Conservation (phyloP, 1,140 invertebrate genomes). For the Drosophila hydei region DNA sequence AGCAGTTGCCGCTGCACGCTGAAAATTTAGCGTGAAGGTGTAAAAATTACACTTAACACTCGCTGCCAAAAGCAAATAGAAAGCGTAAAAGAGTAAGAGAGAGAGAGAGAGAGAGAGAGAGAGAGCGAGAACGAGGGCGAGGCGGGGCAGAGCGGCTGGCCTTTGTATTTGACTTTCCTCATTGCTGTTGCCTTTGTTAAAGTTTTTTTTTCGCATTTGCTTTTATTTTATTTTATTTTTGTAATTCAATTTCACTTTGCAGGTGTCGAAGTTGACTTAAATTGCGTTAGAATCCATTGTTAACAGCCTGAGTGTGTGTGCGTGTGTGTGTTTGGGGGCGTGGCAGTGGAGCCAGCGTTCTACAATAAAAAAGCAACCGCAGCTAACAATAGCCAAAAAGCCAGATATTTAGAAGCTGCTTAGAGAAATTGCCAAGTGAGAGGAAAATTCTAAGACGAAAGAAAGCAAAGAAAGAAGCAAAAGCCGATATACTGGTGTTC, state of each 20-base stretch:
- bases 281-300: constrained; percentile 11
- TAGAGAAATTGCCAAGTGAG: neutral
- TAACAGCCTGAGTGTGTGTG: neutral
- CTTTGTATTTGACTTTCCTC: constrained; percentile 20
- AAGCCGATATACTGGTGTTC: neutral
- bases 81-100: constrained; percentile 3
- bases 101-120: neutral
- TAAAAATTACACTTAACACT: constrained; percentile 74
- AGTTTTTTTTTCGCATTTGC: constrained; percentile 6
- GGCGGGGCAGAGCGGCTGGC: neutral
- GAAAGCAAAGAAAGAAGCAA: neutral
- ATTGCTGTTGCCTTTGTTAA: constrained; percentile 14
- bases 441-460: neutral
- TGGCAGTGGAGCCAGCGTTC: neutral
- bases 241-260: constrained; percentile 24
- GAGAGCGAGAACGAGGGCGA: neutral
- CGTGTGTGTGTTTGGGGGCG: neutral
- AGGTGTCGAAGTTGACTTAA: constrained; percentile 19
- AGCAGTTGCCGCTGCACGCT: neutral
- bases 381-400: neutral
- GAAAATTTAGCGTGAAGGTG: constrained; percentile 68
- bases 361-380: constrained; percentile 5
- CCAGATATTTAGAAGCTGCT: constrained; percentile 4
- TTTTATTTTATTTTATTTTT: neutral
- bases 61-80: constrained; percentile 21